Base-by-base conservation (phyloP, 1,140 invertebrate genomes). In the Pseudomyrmex gracilis region DNA sequence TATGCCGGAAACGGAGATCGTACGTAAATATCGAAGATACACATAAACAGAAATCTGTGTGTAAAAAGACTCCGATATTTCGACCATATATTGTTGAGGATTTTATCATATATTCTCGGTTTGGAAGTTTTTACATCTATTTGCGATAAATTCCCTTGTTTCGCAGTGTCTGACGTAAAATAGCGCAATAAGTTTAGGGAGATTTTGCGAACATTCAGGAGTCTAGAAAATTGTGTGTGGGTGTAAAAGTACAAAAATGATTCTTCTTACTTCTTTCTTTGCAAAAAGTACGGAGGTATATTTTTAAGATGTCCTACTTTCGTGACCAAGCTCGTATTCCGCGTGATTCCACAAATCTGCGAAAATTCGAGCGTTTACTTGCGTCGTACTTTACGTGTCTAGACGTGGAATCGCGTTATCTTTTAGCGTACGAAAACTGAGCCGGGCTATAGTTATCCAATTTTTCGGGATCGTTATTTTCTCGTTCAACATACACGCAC, bases 281-380 rank as follows among this genome's bases (percentile, higher is more conserved):
- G 0, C 71, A 34, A 60, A 8, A 3, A 10, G 17, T 10, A 12
- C 15, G 2, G 53, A 53, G 9, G 17, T 60, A 73, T n/a, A 34
- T 7, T 34, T 34, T 34, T 34, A 73, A 58, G 2, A 13, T 58
- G 17, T 45, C 17, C 34, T 45, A 73, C 34, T 73, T 73, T 73
- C 20, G 13, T 13, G 20, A 24, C 67, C n/a, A 12, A 51, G 70
- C 53, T 73, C 55, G 20, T 43, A 15, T 2, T 20, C 34, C 17
- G 45, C 34, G 34, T 51, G 49, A 70, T 60, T 49, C 13, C 15
- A 17, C 45, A 49, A 61, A 49, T 61, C 58, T 10, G 12, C 4
- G 57, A 74, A 74, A 74, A 49, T 49, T 74, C 10, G 20, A 74
- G 20, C 15, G 9, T 73, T 20, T 49, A 34, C 34, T 61, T 60